phyloP scores from a whole-genome alignment of 2,113 vertebrate genomes.

The Dromas ardeola region DNA sequence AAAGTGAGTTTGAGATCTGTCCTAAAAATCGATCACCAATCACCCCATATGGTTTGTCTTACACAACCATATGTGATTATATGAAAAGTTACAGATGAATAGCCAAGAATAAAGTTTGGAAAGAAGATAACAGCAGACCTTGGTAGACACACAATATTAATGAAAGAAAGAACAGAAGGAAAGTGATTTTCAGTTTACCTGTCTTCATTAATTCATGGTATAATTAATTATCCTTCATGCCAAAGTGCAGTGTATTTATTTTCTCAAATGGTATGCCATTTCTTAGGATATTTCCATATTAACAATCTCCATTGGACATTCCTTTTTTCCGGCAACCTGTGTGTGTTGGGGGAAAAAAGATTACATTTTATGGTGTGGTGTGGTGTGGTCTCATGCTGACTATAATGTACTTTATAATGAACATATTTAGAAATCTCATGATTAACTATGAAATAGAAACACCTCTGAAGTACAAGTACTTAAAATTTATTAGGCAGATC shows the following conservation, averaged over 20 bases:
- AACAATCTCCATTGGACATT: background rate
- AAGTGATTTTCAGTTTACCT: constrained; percentile 57
- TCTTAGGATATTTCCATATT: constrained; percentile 40
- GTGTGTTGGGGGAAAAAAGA: background rate
- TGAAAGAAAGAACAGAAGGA: background rate
- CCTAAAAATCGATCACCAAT: background rate
- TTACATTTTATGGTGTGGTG: background rate
- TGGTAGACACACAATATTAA: background rate
- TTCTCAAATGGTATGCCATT: background rate
- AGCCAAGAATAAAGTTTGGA: background rate
- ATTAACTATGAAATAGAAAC: background rate
- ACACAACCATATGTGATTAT: background rate
- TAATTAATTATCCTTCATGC: background rate
- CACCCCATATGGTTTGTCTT: background rate
- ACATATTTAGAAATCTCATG: background rate
- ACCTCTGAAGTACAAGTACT: background rate
- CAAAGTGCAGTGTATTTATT: background rate
- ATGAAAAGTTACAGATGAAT: background rate
- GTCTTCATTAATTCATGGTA: background rate
- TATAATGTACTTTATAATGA: background rate
- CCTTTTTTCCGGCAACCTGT: background rate
- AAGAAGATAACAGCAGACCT: background rate
- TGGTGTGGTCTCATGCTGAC: background rate
- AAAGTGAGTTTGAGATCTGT: background rate
- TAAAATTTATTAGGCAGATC: background rate